Conservation (phyloP, 2,113 vertebrate species). For the Ictalurus furcatus region DNA sequence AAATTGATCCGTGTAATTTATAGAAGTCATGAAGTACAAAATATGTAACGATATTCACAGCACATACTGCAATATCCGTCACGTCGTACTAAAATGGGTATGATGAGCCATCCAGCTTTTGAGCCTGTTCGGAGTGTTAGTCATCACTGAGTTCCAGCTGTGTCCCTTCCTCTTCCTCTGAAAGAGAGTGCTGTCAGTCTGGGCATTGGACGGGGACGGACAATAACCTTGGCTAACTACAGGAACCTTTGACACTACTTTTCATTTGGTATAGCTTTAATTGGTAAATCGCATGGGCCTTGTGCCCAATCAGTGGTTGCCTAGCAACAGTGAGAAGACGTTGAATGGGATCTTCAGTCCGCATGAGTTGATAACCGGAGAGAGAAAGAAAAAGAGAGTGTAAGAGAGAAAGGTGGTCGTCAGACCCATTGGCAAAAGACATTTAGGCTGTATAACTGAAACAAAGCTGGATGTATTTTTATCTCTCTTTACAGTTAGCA, state of each 20-base stretch:
- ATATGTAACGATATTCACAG: neutral
- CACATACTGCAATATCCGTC: slow-evolving; percentile 8
- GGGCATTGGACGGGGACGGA: neutral
- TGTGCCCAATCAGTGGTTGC: slow-evolving; percentile 73
- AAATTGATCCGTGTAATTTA: neutral
- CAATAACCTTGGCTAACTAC: slow-evolving; percentile 48
- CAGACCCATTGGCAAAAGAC: neutral
- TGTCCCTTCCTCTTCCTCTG: slow-evolving; percentile 9
- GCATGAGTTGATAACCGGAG: neutral
- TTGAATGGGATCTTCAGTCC: slow-evolving; percentile 44
- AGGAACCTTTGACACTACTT: slow-evolving; percentile 64
- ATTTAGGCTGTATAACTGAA: slow-evolving; percentile 10
- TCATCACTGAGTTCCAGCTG: slow-evolving; percentile 30
- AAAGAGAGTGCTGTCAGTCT: slow-evolving; percentile 23
- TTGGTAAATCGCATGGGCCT: slow-evolving; percentile 72
- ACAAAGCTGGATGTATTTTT: slow-evolving; percentile 22
- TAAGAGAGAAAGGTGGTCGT: slow-evolving; percentile 4
- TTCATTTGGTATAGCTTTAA: slow-evolving; percentile 71
- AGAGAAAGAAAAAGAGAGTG: neutral
- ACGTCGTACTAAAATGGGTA: neutral
- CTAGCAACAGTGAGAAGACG: slow-evolving; percentile 66
- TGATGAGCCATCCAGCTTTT: neutral
- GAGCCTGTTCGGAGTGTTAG: neutral
- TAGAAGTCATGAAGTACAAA: slow-evolving; percentile 10
- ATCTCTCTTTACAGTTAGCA: neutral